Evolutionary conservation across 2,797 vertebrate species (phyloP).

Genomic region (Emys orbicularis): DNA sequence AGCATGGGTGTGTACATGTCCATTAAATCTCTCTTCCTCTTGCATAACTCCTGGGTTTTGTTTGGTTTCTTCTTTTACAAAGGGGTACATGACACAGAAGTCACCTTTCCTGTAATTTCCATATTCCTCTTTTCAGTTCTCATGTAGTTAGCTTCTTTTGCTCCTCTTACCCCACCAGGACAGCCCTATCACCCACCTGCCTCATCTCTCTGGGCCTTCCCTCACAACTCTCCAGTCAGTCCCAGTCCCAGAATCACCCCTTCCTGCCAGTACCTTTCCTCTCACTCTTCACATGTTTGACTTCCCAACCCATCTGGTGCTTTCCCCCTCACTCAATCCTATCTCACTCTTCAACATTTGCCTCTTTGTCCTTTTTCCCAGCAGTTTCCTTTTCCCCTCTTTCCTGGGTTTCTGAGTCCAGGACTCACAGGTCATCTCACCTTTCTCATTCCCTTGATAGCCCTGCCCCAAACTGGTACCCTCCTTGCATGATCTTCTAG

Average conservation of each 20-base stretch:
- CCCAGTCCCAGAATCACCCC: rapidly evolving
- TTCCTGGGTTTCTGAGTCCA: slow-evolving; percentile 8
- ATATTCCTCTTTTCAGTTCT: background rate
- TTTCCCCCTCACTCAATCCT: background rate
- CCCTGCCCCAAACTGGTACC: background rate
- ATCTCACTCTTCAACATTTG: slow-evolving; percentile 13
- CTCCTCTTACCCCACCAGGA: rapidly evolving
- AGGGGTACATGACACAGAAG: background rate
- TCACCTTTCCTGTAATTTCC: too few species aligned
- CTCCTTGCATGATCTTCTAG: too few species aligned
- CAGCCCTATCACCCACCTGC: background rate
- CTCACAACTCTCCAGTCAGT: background rate
- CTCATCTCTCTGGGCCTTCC: background rate
- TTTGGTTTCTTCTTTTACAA: background rate
- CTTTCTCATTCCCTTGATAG: slow-evolving; percentile 18
- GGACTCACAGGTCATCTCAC: background rate
- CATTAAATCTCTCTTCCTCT: background rate
- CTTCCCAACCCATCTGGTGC: background rate
- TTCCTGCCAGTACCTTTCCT: background rate
- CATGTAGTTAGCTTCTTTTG: background rate
- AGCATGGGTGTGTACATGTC: background rate
- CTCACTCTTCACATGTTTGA: background rate
- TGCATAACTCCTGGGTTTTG: background rate
- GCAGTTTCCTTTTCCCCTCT: slow-evolving; percentile 34
- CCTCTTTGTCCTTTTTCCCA: slow-evolving; percentile 32